phyloP scores from a whole-genome alignment of 2,113 vertebrate species.

The Brachyhypopomus gauderio region DNA sequence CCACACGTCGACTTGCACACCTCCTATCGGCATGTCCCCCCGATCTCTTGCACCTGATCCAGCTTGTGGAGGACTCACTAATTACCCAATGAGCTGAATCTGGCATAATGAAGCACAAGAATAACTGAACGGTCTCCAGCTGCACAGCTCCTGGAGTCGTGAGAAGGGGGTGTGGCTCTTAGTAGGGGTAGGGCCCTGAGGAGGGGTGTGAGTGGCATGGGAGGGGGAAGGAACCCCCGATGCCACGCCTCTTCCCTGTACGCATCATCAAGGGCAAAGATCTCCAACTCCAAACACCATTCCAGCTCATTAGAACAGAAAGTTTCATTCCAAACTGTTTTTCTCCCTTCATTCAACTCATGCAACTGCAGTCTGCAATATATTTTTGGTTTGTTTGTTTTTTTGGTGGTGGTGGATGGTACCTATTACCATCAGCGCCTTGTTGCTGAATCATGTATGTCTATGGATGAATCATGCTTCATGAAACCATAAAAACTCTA shows the following conservation, averaged over 20 bases:
- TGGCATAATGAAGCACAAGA: conserved; percentile 16
- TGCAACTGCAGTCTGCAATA: background rate
- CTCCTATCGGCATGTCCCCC: too few species aligned
- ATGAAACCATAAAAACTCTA: too few species aligned
- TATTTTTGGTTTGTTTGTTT: background rate
- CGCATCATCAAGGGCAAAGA: conserved; percentile 49
- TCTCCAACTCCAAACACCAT: background rate
- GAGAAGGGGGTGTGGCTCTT: background rate
- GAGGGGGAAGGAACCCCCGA: background rate
- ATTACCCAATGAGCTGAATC: conserved; percentile 10
- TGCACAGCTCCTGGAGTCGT: background rate
- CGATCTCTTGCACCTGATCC: background rate
- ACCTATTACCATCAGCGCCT: too few species aligned
- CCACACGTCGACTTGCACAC: background rate
- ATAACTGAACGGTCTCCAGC: conserved; percentile 12
- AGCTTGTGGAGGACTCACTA: background rate
- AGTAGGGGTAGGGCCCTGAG: background rate
- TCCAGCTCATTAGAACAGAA: background rate
- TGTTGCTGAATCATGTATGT: too few species aligned
- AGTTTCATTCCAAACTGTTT: background rate
- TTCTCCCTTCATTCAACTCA: background rate
- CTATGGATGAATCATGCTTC: too few species aligned
- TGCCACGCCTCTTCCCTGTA: too few species aligned
- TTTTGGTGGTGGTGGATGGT: background rate
- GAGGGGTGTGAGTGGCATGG: background rate